phyloP scores from a whole-genome alignment of 2,797 vertebrate species.

The Coccyzus lansbergi region DNA sequence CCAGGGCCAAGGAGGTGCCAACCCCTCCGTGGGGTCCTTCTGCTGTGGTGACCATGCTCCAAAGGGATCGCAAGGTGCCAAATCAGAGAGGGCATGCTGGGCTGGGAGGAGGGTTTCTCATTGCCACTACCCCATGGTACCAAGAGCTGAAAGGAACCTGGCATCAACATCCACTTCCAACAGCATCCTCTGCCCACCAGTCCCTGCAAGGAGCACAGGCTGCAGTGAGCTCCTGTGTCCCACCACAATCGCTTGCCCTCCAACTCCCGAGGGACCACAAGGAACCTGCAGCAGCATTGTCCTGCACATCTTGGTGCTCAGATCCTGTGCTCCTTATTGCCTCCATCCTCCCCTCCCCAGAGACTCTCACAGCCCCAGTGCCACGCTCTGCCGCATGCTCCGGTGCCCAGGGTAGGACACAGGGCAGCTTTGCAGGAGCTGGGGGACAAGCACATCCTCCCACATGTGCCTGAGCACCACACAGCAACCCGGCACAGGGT shows the following conservation, averaged over 20 bases:
- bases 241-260: rapidly evolving
- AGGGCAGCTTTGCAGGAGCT: background rate
- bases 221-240: background rate
- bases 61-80: background rate
- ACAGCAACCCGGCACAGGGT: rapidly evolving
- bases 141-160: rapidly evolving
- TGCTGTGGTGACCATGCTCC: background rate
- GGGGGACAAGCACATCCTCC: rapidly evolving
- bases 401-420: background rate
- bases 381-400: rapidly evolving
- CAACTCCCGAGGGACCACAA: background rate
- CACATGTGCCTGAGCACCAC: rapidly evolving
- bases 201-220: rapidly evolving
- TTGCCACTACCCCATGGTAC: rapidly evolving
- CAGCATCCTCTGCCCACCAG: background rate
- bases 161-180: background rate
- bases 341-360: background rate
- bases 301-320: no score
- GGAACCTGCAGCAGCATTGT: rapidly evolving
- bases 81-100: rapidly evolving
- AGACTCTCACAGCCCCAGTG: rapidly evolving
- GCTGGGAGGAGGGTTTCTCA: background rate
- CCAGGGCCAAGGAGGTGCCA: background rate
- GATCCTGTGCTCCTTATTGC: rapidly evolving
- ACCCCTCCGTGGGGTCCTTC: rapidly evolving